These are phyloP conservation scores for Actinia equina DNA, from an alignment of 64 coral and sea anemone genomes.

Conservation along the genomic window DNA sequence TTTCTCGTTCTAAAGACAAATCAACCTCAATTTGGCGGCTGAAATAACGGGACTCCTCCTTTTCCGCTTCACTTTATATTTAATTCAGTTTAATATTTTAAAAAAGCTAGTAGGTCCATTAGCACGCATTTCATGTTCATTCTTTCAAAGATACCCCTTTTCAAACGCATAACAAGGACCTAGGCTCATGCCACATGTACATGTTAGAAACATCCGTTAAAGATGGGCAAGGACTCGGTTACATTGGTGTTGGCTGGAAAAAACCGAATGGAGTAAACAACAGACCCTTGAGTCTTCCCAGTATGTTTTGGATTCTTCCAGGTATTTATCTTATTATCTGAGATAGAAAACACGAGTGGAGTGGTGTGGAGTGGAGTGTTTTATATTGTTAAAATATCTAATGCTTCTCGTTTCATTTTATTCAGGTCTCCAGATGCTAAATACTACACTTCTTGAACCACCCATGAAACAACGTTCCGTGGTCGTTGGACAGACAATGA, in stretches of 20 bases:
- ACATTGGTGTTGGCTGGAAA: constrained; percentile 3
- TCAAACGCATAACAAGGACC: not conserved
- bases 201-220: not conserved
- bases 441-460: not conserved
- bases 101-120: no score
- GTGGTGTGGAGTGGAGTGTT: no score
- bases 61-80: no score
- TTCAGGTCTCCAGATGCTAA: not conserved
- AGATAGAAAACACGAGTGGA: no score
- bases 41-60: no score
- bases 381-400: not conserved
- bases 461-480: not conserved
- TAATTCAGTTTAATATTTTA: no score
- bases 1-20: no score
- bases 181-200: not conserved
- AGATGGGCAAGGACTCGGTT: not conserved
- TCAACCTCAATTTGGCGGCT: no score
- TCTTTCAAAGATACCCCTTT: not conserved
- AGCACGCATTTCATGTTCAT: no score
- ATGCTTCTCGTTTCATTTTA: not conserved
- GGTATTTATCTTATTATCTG: not conserved
- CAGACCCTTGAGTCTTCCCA: not conserved
- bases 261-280: not conserved
- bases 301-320: constrained; percentile 19
- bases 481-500: not conserved